Evolutionary conservation across 2,888 invertebrate genomes (phyloP), one percentile per base, ranked within the genome.

Genomic region (Polydesmus complanatus): DNA sequence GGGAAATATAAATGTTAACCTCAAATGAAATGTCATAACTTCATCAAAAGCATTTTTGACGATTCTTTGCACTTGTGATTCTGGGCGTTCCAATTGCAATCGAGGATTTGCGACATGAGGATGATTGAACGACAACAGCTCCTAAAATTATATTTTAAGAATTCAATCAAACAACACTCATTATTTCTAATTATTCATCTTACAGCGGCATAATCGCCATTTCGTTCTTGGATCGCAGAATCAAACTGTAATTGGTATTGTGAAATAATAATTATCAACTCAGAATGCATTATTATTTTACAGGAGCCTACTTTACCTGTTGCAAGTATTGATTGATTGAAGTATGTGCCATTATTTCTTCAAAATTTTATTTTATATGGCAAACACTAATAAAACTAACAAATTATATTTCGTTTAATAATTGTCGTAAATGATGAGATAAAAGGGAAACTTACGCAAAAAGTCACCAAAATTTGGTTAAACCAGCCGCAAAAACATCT

Each of bases 21-120:
- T 81, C n/a, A 92, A 73, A 73, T 92, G 92, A 3, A 81, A 78
- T 54, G 81, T 78, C 3, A 87, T 80, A 48, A 89, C 76, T 71
- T 89, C 88, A 72, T 88, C 86, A 61, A 88, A 76, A 0, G 88
- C 88, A 8, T 82, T 75, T 55, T 83, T 78, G 63, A 90, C 77
- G 68, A 83, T 81, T 57, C 84, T 80, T 67, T 83, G 81, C 1
- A 88, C 84, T 25, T 82, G 75, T 27, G 78, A 75, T 65, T 88
- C 86, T 0, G 88, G 85, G 68, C 81, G 80, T 64, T 83, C 83
- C 14, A 85, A 76, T 63, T 84, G 81, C 19, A 88, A 75, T 68
- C 83, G 83, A 61, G 78, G 78, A 69, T 84, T 87, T 56, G 78
- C 78, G 2, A 84, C 81, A 74, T 90, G 89, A 22, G 83, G 82